These are phyloP conservation scores for Eupithecia centaureata DNA, from an alignment of 2,888 invertebrate genomes.

Conservation along the genomic window DNA sequence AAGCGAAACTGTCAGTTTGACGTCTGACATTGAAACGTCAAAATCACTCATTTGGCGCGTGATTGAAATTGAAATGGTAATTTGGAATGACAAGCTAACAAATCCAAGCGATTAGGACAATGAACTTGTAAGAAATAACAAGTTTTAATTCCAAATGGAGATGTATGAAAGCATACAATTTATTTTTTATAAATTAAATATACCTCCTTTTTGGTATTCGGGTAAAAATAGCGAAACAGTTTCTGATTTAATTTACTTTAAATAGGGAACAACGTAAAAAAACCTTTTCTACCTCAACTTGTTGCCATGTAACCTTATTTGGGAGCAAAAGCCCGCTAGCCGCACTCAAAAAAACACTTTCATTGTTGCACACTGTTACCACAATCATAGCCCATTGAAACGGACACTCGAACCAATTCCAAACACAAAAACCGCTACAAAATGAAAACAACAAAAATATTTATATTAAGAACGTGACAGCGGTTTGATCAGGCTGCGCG, in stretches of 20 bases:
- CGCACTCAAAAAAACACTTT: conserved; percentile 43
- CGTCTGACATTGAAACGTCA: conserved; percentile 23
- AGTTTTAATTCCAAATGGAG: neutral
- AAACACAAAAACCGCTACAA: conserved; percentile 53
- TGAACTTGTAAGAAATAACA: conserved; percentile 2
- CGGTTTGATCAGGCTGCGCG: conserved; percentile 66
- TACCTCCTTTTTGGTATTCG: no score
- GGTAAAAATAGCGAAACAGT: neutral
- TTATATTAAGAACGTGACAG: conserved; percentile 63
- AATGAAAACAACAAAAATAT: conserved; percentile 53
- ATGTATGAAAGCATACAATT: no score
- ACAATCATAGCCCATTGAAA: conserved; percentile 45
- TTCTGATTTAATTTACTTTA: neutral
- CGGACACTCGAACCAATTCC: conserved; percentile 44
- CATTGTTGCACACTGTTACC: conserved; percentile 43
- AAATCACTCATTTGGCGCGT: conserved; percentile 13
- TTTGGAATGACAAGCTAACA: conserved; percentile 1
- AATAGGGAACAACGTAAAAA: neutral
- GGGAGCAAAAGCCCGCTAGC: conserved; percentile 30
- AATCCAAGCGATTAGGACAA: conserved; percentile 11
- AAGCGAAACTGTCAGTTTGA: conserved; percentile 16
- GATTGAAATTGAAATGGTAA: conserved; percentile 15
- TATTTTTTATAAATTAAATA: no score
- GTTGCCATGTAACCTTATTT: conserved; percentile 27
- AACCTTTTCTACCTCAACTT: conserved; percentile 16